Evolutionary conservation across 2,113 vertebrate genomes (phyloP).

Genomic region (Pseudonaja textilis): DNA sequence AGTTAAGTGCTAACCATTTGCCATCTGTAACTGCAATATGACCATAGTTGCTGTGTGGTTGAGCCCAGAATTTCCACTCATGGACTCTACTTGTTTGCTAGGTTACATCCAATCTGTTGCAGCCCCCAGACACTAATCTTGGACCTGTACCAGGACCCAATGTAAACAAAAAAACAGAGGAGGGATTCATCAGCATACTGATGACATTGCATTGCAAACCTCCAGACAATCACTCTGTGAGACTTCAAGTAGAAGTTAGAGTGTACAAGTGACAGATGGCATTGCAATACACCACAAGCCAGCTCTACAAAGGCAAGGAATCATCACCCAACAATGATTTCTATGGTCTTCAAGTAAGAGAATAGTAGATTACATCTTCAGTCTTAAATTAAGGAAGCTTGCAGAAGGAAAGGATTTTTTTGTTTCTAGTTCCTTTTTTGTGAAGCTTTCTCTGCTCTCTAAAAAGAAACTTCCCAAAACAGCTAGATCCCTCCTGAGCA

Average conservation of each 20-base stretch:
- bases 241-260: conserved; percentile 2
- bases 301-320: not conserved
- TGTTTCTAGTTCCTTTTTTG: not conserved
- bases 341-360: not conserved
- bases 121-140: not conserved
- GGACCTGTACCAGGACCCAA: conserved; percentile 4
- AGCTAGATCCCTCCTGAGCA: not conserved
- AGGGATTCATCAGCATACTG: conserved; percentile 1
- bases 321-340: not conserved
- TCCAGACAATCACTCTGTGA: not conserved
- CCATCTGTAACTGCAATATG: not conserved
- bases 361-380: not conserved
- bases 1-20: not conserved
- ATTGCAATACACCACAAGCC: not conserved
- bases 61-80: not conserved
- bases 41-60: not conserved
- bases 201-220: conserved; percentile 4
- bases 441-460: not conserved
- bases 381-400: not conserved
- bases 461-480: not conserved
- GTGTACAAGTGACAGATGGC: not conserved
- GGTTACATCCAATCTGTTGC: not conserved
- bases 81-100: not conserved
- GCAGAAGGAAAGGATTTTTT: not conserved
- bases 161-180: not conserved